Conservation (phyloP, 1,140 invertebrate genomes). For the Zaprionus tsacasi region DNA sequence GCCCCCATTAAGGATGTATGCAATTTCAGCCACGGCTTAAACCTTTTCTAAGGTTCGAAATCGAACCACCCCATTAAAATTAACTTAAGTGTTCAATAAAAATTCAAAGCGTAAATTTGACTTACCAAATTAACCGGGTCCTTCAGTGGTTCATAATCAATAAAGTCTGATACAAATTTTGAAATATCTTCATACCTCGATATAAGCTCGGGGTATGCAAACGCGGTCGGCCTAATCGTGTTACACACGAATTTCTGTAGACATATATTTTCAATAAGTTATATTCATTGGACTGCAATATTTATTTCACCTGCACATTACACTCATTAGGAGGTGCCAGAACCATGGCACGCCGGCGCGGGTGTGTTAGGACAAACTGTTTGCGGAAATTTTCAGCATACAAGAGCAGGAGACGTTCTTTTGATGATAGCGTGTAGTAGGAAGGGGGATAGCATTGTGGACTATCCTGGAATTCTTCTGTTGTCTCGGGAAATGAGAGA, state of each 20-base stretch:
- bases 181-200: slow-evolving; percentile 85
- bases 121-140: slow-evolving; percentile 85
- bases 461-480: slow-evolving; percentile 55
- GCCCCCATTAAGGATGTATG: too few species aligned
- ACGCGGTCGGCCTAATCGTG: slow-evolving; percentile 86
- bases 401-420: slow-evolving; percentile 91
- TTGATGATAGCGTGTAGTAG: slow-evolving; percentile 90
- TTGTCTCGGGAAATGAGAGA: slow-evolving; percentile 73
- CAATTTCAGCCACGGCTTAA: too few species aligned
- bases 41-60: too few species aligned
- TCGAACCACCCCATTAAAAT: not conserved
- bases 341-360: slow-evolving; percentile 89
- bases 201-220: slow-evolving; percentile 85
- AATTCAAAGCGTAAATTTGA: too few species aligned
- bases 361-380: slow-evolving; percentile 88
- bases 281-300: not conserved
- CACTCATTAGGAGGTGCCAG: slow-evolving; percentile 93
- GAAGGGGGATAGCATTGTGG: slow-evolving; percentile 87
- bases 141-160: slow-evolving; percentile 86
- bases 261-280: slow-evolving; percentile 3
- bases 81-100: not conserved
- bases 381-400: slow-evolving; percentile 93
- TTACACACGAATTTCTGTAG: slow-evolving; percentile 88
- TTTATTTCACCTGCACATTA: slow-evolving; percentile 87
- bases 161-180: slow-evolving; percentile 87